Percentiles rank a stretch among this genome's conserved stretches.
Conservation (phyloP, 2,113 vertebrate genomes). For the Alethe castanea region DNA sequence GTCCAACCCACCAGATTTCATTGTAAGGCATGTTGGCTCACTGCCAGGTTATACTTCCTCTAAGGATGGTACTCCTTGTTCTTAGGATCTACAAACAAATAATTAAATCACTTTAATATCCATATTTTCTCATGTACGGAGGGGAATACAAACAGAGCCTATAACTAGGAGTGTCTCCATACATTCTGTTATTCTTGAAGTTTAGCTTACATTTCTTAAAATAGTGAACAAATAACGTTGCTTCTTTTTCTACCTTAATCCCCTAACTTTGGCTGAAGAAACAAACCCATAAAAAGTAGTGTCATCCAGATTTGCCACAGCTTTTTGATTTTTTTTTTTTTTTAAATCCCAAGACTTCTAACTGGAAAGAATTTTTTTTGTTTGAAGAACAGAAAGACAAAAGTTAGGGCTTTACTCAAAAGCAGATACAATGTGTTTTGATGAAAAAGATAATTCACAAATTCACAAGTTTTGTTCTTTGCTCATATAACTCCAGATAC, state of each 20-base stretch:
- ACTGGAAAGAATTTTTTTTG: neutral
- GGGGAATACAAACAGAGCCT: neutral
- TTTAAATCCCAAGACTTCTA: neutral
- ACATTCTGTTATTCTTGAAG: neutral
- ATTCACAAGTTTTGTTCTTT: neutral
- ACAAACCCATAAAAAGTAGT: neutral
- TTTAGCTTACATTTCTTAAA: neutral
- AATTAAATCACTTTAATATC: neutral
- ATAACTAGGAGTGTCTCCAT: neutral
- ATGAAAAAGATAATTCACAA: neutral
- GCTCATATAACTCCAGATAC: neutral
- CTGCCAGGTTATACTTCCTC: neutral
- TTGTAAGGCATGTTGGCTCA: neutral
- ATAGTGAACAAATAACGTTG: neutral
- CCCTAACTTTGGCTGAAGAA: neutral
- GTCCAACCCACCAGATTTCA: neutral
- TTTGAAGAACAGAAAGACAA: neutral
- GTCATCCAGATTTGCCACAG: neutral
- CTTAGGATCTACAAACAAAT: neutral
- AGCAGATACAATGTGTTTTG: neutral
- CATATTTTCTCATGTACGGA: neutral
- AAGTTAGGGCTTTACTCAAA: neutral
- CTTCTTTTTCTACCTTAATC: neutral
- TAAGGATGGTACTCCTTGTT: neutral
- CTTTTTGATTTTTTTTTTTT: neutral